Base-by-base conservation (phyloP, 2,113 vertebrate genomes). In the Rhinoptilus africanus region DNA sequence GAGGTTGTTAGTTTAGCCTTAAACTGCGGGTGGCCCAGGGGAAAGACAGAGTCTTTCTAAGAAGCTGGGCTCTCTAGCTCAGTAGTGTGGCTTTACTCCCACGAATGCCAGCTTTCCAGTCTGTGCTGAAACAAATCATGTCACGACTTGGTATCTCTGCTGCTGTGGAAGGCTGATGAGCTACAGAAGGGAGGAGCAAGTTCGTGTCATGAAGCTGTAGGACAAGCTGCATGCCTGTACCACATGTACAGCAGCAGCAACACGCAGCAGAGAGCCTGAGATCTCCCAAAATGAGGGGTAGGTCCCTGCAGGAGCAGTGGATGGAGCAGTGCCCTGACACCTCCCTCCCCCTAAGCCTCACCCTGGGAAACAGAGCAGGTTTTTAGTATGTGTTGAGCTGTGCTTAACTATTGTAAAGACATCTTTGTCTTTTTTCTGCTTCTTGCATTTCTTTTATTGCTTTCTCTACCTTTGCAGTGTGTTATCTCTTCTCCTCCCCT, bases 241-340 rank as follows among this genome's bases (percentile, higher is more conserved):
- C 23, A 16, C 12, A 14, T 0, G 0, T 27, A 39, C 17, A 47
- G 12, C 62, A 64, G 50, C 6, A 64, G 37, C 4, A 47, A 9
- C 14, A 51, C 48, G 41, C 56, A 53, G 30, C 45, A 66, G 45
- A 79, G 34, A 22, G 19, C 3, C n/a, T 18, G 50, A 66, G 14
- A 28, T 39, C 22, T 64, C 56, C 57, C 22, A 22, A 47, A 37
- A 7, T 19, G 23, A 54, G 27, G 11, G 11, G 17, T 23, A 32
- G 21, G 6, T 69, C n/a, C 43, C 50, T 34, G 27, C n/a, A 75
- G 32, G n/a, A 53, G 3, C 15, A 34, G 48, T 10, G 48, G 43
- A 23, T 39, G 35, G 18, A 54, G 22, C 22, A 19, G 19, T 48
- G 26, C 2, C 66, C 11, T 30, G 8, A 43, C 23, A 45, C 6